Conservation (phyloP, 2,888 invertebrate species). For the Anaspis maculata region DNA sequence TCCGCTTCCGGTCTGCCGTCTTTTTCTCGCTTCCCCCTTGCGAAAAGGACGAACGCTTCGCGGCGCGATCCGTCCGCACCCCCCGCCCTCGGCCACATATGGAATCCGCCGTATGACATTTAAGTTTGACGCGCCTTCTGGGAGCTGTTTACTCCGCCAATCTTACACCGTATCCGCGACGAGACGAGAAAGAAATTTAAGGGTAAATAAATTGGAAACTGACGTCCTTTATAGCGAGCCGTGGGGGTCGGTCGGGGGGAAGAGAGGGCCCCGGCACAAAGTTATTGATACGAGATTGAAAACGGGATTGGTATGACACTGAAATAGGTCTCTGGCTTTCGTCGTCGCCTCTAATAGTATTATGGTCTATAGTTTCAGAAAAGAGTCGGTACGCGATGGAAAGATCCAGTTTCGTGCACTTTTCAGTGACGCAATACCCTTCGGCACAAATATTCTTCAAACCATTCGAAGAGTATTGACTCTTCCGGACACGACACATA, state of each 20-base stretch:
- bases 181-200: constrained; percentile 33
- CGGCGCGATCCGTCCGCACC: background rate
- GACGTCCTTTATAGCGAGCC: constrained; percentile 21
- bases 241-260: constrained; percentile 14
- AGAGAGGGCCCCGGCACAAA: no score
- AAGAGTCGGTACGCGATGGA: no score
- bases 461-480: no score
- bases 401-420: no score
- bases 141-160: constrained; percentile 40
- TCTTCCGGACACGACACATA: no score
- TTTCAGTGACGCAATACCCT: no score
- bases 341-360: no score
- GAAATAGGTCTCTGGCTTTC: no score
- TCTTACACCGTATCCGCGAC: constrained; percentile 33
- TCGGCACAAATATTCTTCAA: no score
- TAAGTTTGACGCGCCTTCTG: constrained; percentile 38
- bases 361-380: no score
- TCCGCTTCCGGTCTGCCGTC: background rate
- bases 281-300: constrained; percentile 16
- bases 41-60: background rate
- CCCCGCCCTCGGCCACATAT: constrained; percentile 24
- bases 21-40: background rate
- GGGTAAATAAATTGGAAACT: constrained; percentile 39
- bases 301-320: background rate
- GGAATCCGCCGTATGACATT: constrained; percentile 37